Conservation (phyloP, 1,140 invertebrate species). For the Choristoneura fumiferana region DNA sequence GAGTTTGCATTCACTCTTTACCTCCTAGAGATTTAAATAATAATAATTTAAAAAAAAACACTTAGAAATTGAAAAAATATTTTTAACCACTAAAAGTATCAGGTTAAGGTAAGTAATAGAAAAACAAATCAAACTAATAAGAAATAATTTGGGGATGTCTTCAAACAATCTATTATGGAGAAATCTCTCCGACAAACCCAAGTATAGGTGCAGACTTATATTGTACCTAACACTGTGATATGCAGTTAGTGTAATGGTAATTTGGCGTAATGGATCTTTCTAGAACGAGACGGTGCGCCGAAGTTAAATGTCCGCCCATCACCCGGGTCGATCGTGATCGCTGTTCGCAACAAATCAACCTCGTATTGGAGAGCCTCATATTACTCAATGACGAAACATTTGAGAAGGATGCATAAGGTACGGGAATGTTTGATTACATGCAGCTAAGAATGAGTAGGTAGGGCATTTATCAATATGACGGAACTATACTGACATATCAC, state of each 20-base stretch:
- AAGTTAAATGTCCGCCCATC: slow-evolving; percentile 17
- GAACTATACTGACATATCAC: background rate
- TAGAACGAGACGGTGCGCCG: background rate
- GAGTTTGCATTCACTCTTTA: background rate
- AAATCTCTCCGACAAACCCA: too few species aligned
- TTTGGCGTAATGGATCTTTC: slow-evolving; percentile 4
- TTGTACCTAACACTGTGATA: background rate
- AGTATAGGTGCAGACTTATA: too few species aligned
- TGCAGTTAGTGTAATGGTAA: slow-evolving; percentile 13
- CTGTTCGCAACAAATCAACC: slow-evolving; percentile 12
- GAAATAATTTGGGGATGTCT: too few species aligned
- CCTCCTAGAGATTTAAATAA: too few species aligned
- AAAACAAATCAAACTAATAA: too few species aligned
- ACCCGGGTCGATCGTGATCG: background rate
- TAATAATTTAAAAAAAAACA: too few species aligned
- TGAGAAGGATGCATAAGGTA: background rate
- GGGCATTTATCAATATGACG: background rate
- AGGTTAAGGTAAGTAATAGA: too few species aligned
- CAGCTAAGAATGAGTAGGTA: background rate
- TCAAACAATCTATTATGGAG: too few species aligned
- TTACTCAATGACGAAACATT: background rate
- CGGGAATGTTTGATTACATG: background rate
- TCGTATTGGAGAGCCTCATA: background rate
- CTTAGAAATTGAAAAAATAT: too few species aligned
- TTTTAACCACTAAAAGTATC: too few species aligned